Base-by-base conservation (phyloP, 2,888 invertebrate species). In the Hirtodrosophila histrioides region DNA sequence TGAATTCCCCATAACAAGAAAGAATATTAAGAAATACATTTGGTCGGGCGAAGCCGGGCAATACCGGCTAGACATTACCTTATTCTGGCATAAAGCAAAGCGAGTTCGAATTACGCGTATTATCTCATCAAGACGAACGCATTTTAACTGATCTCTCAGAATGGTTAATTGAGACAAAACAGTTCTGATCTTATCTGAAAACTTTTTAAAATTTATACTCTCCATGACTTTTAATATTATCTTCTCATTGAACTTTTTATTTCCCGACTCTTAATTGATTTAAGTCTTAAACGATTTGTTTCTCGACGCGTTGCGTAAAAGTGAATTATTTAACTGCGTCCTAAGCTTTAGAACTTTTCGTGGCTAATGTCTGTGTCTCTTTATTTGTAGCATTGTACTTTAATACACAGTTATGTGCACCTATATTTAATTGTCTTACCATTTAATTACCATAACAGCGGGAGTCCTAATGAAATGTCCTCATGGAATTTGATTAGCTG, bases 121-220 rank as follows among this genome's bases (percentile, higher is more conserved):
- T 55, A 74, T 70, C 44, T 55, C 62, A 10, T 7, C 24, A 11
- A 53, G 53, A 39, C 61, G 46, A 10, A 7, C 4, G 12, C 48
- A 66, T 23, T 31, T 31, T 29, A 66, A 74, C 73, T 74, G 70
- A 70, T 56, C 69, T 60, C 39, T 35, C 31, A 58, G 37, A 17
- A 33, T 48, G 29, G 27, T 5, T 29, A 57, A 27, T 23, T 56
- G 46, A 2, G 4, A 6, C n/a, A 58, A 40, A 10, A 10, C 27
- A 3, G 29, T 27, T n/a, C 37, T 58, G 68, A 71, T 63, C 24
- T 58, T 68, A 51, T 72, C 63, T 37, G 11, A 49, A 6, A 40
- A 44, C 51, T 37, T 40, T 10, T 0, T 10, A 9, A 40, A 33
- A 37, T 17, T 46, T 40, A 5, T 48, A 31, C 54, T 58, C 69